phyloP scores from a whole-genome alignment of 1,140 invertebrate species.

The Dreissena rostriformis region DNA sequence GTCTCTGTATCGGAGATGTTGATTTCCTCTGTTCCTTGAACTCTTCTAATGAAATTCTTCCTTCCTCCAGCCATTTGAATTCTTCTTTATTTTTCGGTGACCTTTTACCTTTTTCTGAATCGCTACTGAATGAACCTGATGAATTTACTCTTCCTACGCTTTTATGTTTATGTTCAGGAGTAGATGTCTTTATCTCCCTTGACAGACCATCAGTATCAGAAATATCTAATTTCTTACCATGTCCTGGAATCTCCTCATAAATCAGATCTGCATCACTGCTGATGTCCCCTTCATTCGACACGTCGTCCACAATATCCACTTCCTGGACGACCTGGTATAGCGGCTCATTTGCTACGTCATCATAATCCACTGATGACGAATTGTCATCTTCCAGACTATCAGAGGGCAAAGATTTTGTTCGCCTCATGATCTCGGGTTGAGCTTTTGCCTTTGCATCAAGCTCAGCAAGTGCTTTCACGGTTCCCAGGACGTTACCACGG shows the following conservation, averaged over 20 bases:
- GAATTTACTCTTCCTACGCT: not conserved
- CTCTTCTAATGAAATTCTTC: constrained; percentile 45
- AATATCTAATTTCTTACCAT: constrained; percentile 41
- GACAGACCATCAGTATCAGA: not conserved
- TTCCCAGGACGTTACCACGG: constrained; percentile 34
- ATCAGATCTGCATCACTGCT: constrained; percentile 43
- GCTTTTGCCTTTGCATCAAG: constrained; percentile 48
- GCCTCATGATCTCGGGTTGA: constrained; percentile 16
- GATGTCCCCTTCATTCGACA: constrained; percentile 57
- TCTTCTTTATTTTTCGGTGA: constrained; percentile 30
- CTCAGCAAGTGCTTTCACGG: constrained; percentile 41
- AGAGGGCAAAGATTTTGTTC: constrained; percentile 39
- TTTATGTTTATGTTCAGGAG: not conserved
- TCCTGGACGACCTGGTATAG: not conserved
- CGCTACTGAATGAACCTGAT: constrained; percentile 2
- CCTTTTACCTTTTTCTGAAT: constrained; percentile 14
- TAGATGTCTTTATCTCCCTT: not conserved
- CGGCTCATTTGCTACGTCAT: not conserved
- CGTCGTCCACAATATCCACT: constrained; percentile 5
- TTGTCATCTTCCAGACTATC: constrained; percentile 34
- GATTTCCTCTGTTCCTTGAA: constrained; percentile 22
- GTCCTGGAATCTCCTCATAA: constrained; percentile 51
- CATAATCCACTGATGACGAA: constrained; percentile 24
- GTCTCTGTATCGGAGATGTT: constrained; percentile 29
- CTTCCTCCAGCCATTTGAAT: constrained; percentile 34